Conservation (phyloP, 1,140 invertebrate genomes). For the Temnothorax longispinosus region DNA sequence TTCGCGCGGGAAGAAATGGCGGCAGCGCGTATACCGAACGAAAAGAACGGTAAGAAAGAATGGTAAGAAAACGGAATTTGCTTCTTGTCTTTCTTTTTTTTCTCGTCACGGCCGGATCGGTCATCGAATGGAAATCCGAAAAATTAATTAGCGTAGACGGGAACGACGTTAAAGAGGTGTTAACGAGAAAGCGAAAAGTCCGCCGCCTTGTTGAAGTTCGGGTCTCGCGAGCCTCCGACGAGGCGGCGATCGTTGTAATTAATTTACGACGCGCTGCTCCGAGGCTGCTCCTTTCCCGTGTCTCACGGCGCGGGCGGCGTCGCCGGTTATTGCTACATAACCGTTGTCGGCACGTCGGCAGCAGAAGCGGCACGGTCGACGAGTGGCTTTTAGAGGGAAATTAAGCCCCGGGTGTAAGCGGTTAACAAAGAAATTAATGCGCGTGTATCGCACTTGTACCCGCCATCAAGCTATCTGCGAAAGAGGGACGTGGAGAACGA, state of each 20-base stretch:
- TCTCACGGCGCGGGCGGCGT: background rate
- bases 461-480: slow-evolving; percentile 20
- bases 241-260: slow-evolving; percentile 35
- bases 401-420: slow-evolving; percentile 50
- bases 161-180: background rate
- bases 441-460: slow-evolving; percentile 49
- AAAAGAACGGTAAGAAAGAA: background rate
- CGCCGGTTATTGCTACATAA: slow-evolving; percentile 50
- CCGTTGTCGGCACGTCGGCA: slow-evolving; percentile 33
- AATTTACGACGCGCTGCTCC: slow-evolving; percentile 10
- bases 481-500: background rate
- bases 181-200: background rate
- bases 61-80: background rate
- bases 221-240: background rate
- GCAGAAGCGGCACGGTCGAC: background rate
- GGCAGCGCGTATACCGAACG: background rate
- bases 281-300: background rate
- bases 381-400: slow-evolving; percentile 50
- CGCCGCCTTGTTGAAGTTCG: background rate
- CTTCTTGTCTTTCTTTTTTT: background rate
- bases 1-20: too few relatives aligned
- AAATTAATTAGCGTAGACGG: background rate
- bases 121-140: background rate
- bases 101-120: background rate
- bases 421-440: slow-evolving; percentile 71